These are phyloP conservation scores for Drosophila infuscata DNA, from an alignment of 2,888 invertebrate genomes.

Conservation along the genomic window DNA sequence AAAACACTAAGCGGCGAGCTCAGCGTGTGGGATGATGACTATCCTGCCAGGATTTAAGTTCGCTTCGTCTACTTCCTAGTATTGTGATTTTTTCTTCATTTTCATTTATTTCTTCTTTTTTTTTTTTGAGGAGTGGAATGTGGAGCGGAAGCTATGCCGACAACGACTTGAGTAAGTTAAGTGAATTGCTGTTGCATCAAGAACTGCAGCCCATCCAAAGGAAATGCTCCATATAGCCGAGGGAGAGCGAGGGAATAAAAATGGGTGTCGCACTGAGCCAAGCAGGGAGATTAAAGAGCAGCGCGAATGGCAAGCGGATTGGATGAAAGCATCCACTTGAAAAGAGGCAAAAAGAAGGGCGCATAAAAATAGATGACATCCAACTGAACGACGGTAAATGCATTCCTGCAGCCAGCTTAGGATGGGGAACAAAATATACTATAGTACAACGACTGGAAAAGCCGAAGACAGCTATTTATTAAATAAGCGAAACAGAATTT, in stretches of 20 bases:
- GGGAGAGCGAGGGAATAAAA: neutral
- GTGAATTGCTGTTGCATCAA: slow-evolving; percentile 73
- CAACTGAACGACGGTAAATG: slow-evolving; percentile 54
- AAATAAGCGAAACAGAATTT: slow-evolving; percentile 41
- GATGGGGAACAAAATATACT: slow-evolving; percentile 14
- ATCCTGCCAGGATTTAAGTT: slow-evolving; percentile 41
- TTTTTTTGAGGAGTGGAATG: slow-evolving; percentile 11
- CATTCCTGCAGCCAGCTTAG: slow-evolving; percentile 49
- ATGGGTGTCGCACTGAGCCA: slow-evolving; percentile 26
- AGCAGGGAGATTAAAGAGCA: slow-evolving; percentile 56
- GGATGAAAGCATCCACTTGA: slow-evolving; percentile 21
- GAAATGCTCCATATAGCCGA: slow-evolving; percentile 52
- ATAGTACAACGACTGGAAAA: slow-evolving; percentile 9
- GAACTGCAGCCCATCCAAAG: slow-evolving; percentile 46
- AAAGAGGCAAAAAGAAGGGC: slow-evolving; percentile 23
- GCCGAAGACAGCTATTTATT: slow-evolving; percentile 46
- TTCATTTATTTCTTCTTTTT: slow-evolving; percentile 1
- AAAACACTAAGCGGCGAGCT: slow-evolving; percentile 68
- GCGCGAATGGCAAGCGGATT: slow-evolving; percentile 36
- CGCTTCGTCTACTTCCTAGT: slow-evolving; percentile 7
- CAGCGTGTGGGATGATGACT: slow-evolving; percentile 41
- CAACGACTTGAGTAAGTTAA: slow-evolving; percentile 81
- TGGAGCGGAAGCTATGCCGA: slow-evolving; percentile 75
- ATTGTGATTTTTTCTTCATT: slow-evolving; percentile 11
- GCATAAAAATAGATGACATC: slow-evolving; percentile 51